Evolutionary conservation across 2,113 vertebrate genomes (phyloP).

Genomic region (Hippotragus niger): DNA sequence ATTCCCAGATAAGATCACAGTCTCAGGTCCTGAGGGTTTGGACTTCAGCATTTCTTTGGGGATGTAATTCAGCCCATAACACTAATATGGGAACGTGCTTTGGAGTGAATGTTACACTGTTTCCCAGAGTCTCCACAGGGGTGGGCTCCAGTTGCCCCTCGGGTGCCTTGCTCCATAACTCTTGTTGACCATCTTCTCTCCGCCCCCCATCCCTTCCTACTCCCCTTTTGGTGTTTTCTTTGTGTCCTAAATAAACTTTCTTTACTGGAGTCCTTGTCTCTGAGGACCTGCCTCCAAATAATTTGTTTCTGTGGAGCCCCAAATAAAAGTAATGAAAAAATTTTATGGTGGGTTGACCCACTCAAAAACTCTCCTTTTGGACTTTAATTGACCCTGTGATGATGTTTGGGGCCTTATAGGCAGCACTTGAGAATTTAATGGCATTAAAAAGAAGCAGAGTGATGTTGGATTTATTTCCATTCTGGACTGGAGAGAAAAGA

Average conservation of each 20-base stretch:
- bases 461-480: not conserved
- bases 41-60: not conserved
- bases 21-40: not conserved
- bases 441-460: not conserved
- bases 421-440: not conserved
- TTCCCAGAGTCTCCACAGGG: not conserved
- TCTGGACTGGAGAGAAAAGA: not conserved
- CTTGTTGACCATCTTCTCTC: not conserved
- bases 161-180: not conserved
- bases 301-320: not conserved
- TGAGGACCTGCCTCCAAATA: not conserved
- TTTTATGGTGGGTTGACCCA: not conserved
- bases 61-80: not conserved
- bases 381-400: not conserved
- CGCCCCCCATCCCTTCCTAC: accelerated
- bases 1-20: not conserved
- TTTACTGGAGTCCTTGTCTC: not conserved
- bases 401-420: not conserved
- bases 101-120: not conserved
- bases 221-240: not conserved
- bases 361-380: not conserved
- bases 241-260: not conserved
- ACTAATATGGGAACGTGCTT: not conserved
- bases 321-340: not conserved
- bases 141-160: not conserved